Percentiles rank a stretch among this genome's conserved stretches.
phyloP scores from a whole-genome alignment of 2,888 invertebrate genomes.

The Fragum whitleyi region DNA sequence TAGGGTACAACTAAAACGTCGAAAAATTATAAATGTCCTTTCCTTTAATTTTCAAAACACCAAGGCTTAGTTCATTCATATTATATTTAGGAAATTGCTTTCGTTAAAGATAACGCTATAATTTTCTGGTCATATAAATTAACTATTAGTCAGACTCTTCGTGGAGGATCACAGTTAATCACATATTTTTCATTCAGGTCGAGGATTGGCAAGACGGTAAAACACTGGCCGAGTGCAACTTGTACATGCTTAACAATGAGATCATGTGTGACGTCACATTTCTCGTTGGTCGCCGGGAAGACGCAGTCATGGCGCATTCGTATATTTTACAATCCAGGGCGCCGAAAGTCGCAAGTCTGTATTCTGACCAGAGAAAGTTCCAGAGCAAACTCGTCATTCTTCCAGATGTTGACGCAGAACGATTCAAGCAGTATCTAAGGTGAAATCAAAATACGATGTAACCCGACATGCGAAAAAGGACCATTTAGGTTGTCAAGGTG shows the following conservation, averaged over 20 bases:
- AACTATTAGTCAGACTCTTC: too few species aligned
- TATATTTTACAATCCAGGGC: slow-evolving; percentile 48
- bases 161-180: too few species aligned
- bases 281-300: slow-evolving; percentile 39
- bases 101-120: too few species aligned
- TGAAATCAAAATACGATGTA: slow-evolving; percentile 17
- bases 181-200: neutral
- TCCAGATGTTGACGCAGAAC: slow-evolving; percentile 32
- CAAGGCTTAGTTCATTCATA: too few species aligned
- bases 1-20: too few species aligned
- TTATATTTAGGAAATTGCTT: too few species aligned
- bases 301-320: slow-evolving; percentile 41
- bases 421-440: slow-evolving; percentile 36
- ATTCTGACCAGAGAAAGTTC: slow-evolving; percentile 9
- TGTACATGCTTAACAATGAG: slow-evolving; percentile 54
- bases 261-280: slow-evolving; percentile 61
- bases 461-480: too few species aligned
- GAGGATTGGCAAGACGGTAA: slow-evolving; percentile 55
- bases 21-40: too few species aligned
- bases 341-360: slow-evolving; percentile 31
- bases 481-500: too few species aligned
- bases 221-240: slow-evolving; percentile 49
- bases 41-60: too few species aligned
- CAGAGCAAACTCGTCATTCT: slow-evolving; percentile 33
- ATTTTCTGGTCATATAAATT: too few species aligned